Conservation (phyloP, 2,888 invertebrate species). For the Himalopsyche anomala region DNA sequence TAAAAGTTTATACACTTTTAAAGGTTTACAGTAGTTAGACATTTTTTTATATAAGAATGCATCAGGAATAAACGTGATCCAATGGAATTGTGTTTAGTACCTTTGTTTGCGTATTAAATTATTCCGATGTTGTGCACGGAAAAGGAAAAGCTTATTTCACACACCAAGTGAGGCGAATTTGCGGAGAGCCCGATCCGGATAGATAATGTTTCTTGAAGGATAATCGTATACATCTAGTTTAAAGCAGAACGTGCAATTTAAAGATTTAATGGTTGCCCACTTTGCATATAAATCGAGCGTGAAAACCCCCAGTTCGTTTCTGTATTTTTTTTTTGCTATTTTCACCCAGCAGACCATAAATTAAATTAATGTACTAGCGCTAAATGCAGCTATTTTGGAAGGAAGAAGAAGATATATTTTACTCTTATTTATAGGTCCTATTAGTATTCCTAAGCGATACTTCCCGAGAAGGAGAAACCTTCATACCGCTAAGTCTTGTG, state of each 20-base stretch:
- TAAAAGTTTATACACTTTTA: no score
- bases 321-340: constrained; percentile 53
- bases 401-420: constrained; percentile 41
- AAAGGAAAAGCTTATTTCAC: no score
- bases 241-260: constrained; percentile 30
- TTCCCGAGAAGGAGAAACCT: neutral
- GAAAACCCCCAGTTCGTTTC: constrained; percentile 47
- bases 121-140: no score
- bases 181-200: neutral
- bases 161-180: neutral
- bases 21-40: no score
- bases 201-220: constrained; percentile 30
- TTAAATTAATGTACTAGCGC: constrained; percentile 54
- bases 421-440: constrained; percentile 51
- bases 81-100: no score
- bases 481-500: neutral
- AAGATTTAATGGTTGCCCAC: constrained; percentile 32
- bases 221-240: constrained; percentile 22
- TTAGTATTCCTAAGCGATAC: constrained; percentile 39
- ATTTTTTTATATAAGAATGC: no score
- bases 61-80: no score
- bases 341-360: constrained; percentile 51
- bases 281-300: constrained; percentile 53
- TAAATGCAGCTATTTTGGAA: constrained; percentile 60
- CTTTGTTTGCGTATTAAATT: no score